Percentiles rank a stretch among this genome's conserved stretches.
These are phyloP conservation scores for Archips crataeganus DNA, from an alignment of 2,888 invertebrate genomes.

Conservation along the genomic window DNA sequence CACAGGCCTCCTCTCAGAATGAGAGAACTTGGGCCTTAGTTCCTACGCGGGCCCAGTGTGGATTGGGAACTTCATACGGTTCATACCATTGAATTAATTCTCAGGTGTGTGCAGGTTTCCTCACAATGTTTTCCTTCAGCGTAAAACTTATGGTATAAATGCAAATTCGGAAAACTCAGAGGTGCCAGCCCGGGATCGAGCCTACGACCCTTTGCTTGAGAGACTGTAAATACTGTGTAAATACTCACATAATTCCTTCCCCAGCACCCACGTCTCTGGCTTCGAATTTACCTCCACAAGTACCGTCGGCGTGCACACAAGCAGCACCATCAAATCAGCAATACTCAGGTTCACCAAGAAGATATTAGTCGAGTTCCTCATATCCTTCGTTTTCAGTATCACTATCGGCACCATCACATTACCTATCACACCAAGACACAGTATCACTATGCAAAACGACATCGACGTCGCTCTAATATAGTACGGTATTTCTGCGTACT, in stretches of 20 bases:
- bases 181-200: no score
- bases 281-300: conserved; percentile 97
- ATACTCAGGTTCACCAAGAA: conserved; percentile 97
- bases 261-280: conserved; percentile 97
- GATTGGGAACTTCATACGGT: no score
- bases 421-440: conserved; percentile 95
- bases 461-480: conserved; percentile 96
- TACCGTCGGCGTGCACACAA: conserved; percentile 97
- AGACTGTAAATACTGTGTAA: neutral
- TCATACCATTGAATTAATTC: no score
- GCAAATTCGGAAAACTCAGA: no score
- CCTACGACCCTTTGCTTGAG: no score
- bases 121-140: no score
- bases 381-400: conserved; percentile 95
- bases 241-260: conserved; percentile 96
- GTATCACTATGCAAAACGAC: conserved; percentile 94
- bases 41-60: no score
- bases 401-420: conserved; percentile 98
- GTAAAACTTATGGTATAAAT: no score
- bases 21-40: no score
- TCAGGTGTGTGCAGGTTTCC: no score
- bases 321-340: conserved; percentile 95
- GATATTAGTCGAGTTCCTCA: conserved; percentile 97
- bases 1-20: no score
- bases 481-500: conserved; percentile 89